Percentiles rank a stretch among this genome's conserved stretches.
Conservation (phyloP, 1,140 invertebrate species). For the Platyscapa corneri region DNA sequence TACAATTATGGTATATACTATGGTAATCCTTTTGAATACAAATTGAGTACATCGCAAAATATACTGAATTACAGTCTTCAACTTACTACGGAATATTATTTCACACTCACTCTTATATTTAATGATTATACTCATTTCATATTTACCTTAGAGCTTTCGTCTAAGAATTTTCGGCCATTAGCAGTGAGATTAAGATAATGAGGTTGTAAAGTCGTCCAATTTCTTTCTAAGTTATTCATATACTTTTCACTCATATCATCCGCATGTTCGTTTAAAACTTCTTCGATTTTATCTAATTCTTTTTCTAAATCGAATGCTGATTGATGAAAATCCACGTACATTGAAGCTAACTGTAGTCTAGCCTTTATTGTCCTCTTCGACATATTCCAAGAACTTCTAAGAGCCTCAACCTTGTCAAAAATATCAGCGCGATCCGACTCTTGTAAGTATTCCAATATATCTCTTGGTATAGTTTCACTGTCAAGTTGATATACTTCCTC, state of each 20-base stretch:
- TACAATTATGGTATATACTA: too few species aligned
- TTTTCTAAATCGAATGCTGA: conserved; percentile 79
- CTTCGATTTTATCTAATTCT: conserved; percentile 81
- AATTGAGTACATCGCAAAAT: too few species aligned
- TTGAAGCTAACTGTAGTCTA: conserved; percentile 78
- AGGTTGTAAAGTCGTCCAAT: conserved; percentile 78
- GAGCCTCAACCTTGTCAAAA: conserved; percentile 77
- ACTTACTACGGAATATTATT: too few species aligned
- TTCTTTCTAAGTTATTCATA: conserved; percentile 76
- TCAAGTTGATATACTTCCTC: conserved; percentile 71
- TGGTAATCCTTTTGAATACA: too few species aligned
- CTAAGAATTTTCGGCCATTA: conserved; percentile 81
- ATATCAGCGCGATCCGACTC: conserved; percentile 79
- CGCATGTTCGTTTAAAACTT: conserved; percentile 70
- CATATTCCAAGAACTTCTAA: conserved; percentile 79
- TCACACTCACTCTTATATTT: too few species aligned
- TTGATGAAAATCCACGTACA: conserved; percentile 85
- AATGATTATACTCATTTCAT: too few species aligned
- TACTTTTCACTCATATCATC: conserved; percentile 75
- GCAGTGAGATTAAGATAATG: conserved; percentile 78
- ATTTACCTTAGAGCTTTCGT: conserved; percentile 78
- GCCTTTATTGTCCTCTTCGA: conserved; percentile 79
- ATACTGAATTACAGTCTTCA: too few species aligned
- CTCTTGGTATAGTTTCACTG: conserved; percentile 79
- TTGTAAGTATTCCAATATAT: conserved; percentile 81